phyloP scores from a whole-genome alignment of 2,113 vertebrate species.

The Laticauda colubrina region DNA sequence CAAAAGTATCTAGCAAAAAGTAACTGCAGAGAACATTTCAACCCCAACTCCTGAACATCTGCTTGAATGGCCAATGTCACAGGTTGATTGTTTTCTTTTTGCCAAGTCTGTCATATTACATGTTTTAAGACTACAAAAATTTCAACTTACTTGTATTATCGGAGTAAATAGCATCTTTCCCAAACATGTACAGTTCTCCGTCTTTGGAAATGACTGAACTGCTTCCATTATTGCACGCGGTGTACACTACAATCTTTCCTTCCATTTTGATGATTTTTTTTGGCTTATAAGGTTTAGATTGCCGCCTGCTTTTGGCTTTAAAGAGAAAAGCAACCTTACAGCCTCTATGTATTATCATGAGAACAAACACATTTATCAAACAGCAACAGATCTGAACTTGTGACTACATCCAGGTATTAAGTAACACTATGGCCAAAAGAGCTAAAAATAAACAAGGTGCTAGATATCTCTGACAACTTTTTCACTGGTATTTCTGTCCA shows the following conservation, averaged over 20 bases:
- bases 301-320: constrained; percentile 93
- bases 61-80: not conserved
- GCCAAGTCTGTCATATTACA: not conserved
- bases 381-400: not conserved
- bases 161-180: constrained; percentile 98
- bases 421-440: not conserved
- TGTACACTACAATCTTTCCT: constrained; percentile 90
- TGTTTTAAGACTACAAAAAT: constrained; percentile 23
- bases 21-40: not conserved
- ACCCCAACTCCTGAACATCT: not conserved
- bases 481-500: not conserved
- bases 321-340: not conserved
- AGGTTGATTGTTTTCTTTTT: not conserved
- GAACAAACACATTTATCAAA: not conserved
- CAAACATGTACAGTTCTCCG: constrained; percentile 99
- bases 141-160: constrained; percentile 91
- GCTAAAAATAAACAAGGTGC: not conserved
- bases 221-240: constrained; percentile 97
- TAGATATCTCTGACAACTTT: not conserved
- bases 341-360: constrained; percentile 5
- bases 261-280: constrained; percentile 99
- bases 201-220: constrained; percentile 98
- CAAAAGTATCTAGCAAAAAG: not conserved
- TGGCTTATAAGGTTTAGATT: constrained; percentile 97
- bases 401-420: not conserved